A percentile compares a stretch with the other conserved stretches of the same genome.
These are phyloP conservation scores for Lissonota sp. DNA, from an alignment of 2,888 invertebrate species.

Conservation along the genomic window DNA sequence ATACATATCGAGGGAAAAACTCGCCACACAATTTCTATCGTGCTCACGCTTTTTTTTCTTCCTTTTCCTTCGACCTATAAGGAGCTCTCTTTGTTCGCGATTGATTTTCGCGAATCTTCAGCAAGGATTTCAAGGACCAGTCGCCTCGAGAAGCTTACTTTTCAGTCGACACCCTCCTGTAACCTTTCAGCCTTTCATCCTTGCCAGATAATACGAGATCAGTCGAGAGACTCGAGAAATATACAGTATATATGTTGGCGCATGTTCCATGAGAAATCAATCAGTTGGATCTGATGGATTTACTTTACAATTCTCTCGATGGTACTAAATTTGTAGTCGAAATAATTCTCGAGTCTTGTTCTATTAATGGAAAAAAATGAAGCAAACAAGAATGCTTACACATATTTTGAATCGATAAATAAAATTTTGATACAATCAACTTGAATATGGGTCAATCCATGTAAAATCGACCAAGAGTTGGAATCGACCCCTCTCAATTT, in stretches of 20 bases:
- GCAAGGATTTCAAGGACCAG: slow-evolving; percentile 1
- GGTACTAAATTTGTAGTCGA: too few species aligned
- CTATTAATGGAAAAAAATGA: too few species aligned
- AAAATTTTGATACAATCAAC: too few species aligned
- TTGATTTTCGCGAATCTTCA: slow-evolving; percentile 61
- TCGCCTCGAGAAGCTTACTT: slow-evolving; percentile 24
- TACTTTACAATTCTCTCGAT: too few species aligned
- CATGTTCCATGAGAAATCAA: too few species aligned
- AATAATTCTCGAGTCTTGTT: too few species aligned
- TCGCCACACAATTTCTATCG: slow-evolving; percentile 56
- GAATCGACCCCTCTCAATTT: too few species aligned
- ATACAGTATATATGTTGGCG: neutral
- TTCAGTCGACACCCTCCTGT: neutral
- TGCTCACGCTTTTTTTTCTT: slow-evolving; percentile 51
- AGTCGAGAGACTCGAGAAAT: neutral
- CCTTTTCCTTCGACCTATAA: slow-evolving; percentile 20
- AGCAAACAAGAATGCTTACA: too few species aligned
- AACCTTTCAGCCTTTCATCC: slow-evolving; percentile 14
- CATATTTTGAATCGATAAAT: too few species aligned
- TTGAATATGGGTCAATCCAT: too few species aligned
- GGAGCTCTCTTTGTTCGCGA: slow-evolving; percentile 60
- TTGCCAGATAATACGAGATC: slow-evolving; percentile 8
- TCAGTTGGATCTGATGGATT: too few species aligned
- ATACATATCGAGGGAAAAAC: slow-evolving; percentile 18
- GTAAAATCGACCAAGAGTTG: too few species aligned